Evolutionary conservation across 2,113 vertebrate species (phyloP).

Genomic region (Daphoenositta chrysoptera): DNA sequence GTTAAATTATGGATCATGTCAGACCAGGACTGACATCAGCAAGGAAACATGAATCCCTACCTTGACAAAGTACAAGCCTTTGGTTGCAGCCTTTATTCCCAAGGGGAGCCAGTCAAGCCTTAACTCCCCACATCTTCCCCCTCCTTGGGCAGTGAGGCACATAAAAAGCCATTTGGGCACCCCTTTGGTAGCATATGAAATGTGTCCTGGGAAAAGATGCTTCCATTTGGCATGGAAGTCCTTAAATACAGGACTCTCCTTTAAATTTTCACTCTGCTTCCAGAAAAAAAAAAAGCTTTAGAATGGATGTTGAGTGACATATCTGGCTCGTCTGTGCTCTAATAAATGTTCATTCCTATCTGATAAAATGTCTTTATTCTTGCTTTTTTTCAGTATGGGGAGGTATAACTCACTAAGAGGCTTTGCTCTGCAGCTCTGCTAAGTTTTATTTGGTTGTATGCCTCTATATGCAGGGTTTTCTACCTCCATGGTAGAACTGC

Average conservation of each 20-base stretch:
- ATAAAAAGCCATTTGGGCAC: background rate
- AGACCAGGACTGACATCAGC: background rate
- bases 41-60: background rate
- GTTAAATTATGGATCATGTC: background rate
- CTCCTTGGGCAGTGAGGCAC: background rate
- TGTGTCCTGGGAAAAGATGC: background rate
- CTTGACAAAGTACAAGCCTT: background rate
- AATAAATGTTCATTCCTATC: background rate
- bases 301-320: background rate
- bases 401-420: background rate
- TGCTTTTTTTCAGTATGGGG: background rate
- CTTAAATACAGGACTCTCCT: background rate
- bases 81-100: background rate
- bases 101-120: background rate
- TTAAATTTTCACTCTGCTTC: background rate
- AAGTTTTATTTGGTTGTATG: background rate
- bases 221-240: background rate
- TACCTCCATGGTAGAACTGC: background rate
- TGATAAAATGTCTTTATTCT: background rate
- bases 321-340: background rate
- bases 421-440: background rate
- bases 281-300: background rate
- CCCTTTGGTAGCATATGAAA: background rate
- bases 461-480: background rate
- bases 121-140: background rate